Evolutionary conservation across 2,797 vertebrate genomes (phyloP).

Genomic region (Margarornis squamiger): DNA sequence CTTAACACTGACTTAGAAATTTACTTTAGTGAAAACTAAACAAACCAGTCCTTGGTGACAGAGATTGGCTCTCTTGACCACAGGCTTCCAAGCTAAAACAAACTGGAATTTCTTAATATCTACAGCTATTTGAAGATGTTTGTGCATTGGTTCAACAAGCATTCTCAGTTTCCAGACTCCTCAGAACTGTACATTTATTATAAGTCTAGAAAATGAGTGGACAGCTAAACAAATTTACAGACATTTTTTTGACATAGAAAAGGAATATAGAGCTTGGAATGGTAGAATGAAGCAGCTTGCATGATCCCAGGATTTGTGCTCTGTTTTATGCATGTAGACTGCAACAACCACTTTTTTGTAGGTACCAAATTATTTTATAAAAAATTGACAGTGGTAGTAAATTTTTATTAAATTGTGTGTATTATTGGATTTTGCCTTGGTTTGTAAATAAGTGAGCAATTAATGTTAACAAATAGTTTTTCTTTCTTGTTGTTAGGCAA

Average conservation of each 20-base stretch:
- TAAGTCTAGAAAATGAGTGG: not conserved
- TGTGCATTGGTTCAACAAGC: not conserved
- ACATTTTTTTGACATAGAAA: not conserved
- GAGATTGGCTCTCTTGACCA: not conserved
- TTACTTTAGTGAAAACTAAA: not conserved
- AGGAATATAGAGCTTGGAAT: not conserved
- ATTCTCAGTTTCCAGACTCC: not conserved
- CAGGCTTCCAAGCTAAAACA: not conserved
- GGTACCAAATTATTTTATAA: not conserved
- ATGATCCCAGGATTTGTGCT: not conserved
- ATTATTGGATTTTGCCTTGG: not conserved
- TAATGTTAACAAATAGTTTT: not conserved
- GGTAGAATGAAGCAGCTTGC: not conserved
- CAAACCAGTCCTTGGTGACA: not conserved
- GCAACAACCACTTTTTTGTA: not conserved
- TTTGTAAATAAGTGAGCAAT: not conserved
- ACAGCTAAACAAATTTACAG: not conserved
- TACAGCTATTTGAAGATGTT: not conserved
- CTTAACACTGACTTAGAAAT: not conserved
- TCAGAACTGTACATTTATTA: not conserved
- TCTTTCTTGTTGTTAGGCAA: slow-evolving; percentile 78
- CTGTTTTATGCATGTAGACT: not conserved
- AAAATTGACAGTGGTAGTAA: not conserved
- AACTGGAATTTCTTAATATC: not conserved
- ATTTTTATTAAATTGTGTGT: not conserved